Base-by-base conservation (phyloP, 2,797 vertebrate species). In the Pitangus sulphuratus region DNA sequence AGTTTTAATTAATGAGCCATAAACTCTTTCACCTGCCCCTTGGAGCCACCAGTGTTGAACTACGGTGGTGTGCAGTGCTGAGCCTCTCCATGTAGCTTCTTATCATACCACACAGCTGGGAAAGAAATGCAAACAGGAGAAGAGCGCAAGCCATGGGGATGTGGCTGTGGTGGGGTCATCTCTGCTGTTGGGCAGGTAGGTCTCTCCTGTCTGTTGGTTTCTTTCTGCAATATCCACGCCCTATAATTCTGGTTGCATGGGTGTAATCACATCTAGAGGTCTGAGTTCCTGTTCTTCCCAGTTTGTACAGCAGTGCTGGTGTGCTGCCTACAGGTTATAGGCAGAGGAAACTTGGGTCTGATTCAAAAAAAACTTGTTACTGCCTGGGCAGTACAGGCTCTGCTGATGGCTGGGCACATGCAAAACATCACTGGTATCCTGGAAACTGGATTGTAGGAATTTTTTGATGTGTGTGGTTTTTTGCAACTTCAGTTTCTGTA, bases 131-230 rank as follows among this genome's bases (percentile, higher is more conserved):
- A 15, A 8, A 22, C 4, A 12, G 62, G 25, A 25, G 39, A 54
- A 56, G 57, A 82, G 37, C 30, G 33, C 15, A 25, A 44, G 22
- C 15, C 26, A 12, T 0, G 0, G 22, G 57, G 11, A 39, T 0
- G 1, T 18, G 45, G 57, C 45, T 79, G 37, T 60, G 35, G 35
- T 70, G 79, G 40, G 15, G 61, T 25, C 20, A 12, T 10, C 35
- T 35, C 28, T 72, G n/a, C 31, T 20, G 0, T 5, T 56, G 65
- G 33, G 37, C 47, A 84, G 1, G 1, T 30, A 42, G 42, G 10
- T 57, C 26, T 75, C 18, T 71, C 22, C 20, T 39, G 15, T 18
- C 71, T 75, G 7, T 50, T 53, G 47, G 1, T 26, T 84, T 80
- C 42, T 51, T 62, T 78, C 77, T 93, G 48, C 37, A 31, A 3